Percentiles rank a stretch among this genome's conserved stretches.
These are phyloP conservation scores for Ostrea denselamellosa DNA, from an alignment of 1,140 invertebrate genomes.

Conservation along the genomic window DNA sequence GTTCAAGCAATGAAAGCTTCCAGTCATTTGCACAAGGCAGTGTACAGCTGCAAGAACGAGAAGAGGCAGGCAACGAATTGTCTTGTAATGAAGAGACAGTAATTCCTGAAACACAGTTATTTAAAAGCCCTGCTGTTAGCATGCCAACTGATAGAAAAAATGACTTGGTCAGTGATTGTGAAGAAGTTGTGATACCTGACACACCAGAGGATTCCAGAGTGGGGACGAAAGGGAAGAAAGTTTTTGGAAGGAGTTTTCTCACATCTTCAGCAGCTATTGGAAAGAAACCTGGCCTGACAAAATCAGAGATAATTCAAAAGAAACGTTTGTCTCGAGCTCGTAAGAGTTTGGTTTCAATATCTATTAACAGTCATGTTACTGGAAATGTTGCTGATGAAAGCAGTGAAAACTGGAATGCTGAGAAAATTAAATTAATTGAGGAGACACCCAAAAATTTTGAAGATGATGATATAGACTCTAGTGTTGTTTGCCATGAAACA, in stretches of 20 bases:
- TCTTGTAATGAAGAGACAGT: not conserved
- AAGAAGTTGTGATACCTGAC: slow-evolving; percentile 58
- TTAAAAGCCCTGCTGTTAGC: slow-evolving; percentile 17
- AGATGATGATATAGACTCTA: not conserved
- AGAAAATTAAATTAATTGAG: not conserved
- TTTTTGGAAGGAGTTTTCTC: slow-evolving; percentile 59
- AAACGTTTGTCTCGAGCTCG: slow-evolving; percentile 45
- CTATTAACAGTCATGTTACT: slow-evolving; percentile 44
- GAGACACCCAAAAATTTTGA: not conserved
- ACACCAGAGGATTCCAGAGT: slow-evolving; percentile 55
- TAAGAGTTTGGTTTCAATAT: slow-evolving; percentile 52
- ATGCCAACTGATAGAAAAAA: not conserved
- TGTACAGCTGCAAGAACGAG: not conserved
- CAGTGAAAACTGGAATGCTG: not conserved
- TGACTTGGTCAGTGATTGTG: slow-evolving; percentile 35
- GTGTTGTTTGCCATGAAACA: not conserved
- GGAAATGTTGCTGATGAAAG: not conserved
- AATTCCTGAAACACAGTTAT: slow-evolving; percentile 57
- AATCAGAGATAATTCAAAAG: slow-evolving; percentile 42
- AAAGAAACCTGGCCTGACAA: slow-evolving; percentile 51
- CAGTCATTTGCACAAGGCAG: not conserved
- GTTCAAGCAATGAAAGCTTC: too few relatives aligned
- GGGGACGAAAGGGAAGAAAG: slow-evolving; percentile 45
- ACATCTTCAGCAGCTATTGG: slow-evolving; percentile 37
- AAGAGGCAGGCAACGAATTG: not conserved